Base-by-base conservation (phyloP, 2,113 vertebrate species). In the Apaloderma vittatum region DNA sequence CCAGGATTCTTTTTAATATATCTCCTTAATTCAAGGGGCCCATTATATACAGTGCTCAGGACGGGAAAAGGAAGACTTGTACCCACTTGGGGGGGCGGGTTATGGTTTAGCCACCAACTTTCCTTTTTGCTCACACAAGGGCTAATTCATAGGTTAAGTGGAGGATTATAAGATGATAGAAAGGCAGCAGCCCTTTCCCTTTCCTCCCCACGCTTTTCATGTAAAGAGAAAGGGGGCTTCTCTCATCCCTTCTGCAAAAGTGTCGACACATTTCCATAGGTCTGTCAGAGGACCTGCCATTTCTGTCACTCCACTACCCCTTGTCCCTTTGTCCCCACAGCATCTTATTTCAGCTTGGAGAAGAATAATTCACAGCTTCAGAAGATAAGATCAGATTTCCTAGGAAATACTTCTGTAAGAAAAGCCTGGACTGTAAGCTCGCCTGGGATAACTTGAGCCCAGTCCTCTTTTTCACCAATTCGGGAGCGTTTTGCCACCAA, bases 131-230 rank as follows among this genome's bases (percentile, higher is more conserved):
- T 96, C 95, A 89, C 86, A 97, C 91, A 94, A 97, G 96, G 88
- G 94, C 96, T 95, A 96, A 96, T 96, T 97, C 95, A 97, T 95
- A 95, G 94, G 94, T 97, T 97, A 97, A 97, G 96, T 96, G 94
- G 94, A 94, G 96, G 95, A 97, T 97, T 97, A 96, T 70, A 85
- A 40, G 77, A 95, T 94, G 92, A 97, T 92, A 93, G 88, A 97
- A 97, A 96, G 91, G 92, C 95, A 96, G 61, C 92, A 97, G 96
- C 79, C 90, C 70, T 94, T 96, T 96, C 55, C 94, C 86, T 86
- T 94, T 95, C 94, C 93, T 91, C 86, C 70, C 86, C 54, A 32
- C 91, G 95, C 96, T 96, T 96, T 97, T 96, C 91, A 94, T 62
- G 84, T 72, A 94, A 94, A 94, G 80, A 95, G 89, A 96, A 95